Conservation (phyloP, 2,888 invertebrate species). For the Coelopa pilipes region DNA sequence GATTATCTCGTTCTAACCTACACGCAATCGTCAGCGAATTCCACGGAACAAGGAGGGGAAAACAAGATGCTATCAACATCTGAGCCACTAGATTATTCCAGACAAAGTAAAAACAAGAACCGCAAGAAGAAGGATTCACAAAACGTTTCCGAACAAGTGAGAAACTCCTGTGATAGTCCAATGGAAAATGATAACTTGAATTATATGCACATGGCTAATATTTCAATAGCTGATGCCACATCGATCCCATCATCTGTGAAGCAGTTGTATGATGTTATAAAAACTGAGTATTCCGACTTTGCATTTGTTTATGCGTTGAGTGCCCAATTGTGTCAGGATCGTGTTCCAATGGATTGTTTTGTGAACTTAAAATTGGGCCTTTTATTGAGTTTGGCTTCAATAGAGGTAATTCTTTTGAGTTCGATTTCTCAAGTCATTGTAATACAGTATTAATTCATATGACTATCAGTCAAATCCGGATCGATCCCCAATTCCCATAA, state of each 20-base stretch:
- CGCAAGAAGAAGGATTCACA: background rate
- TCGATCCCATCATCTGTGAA: constrained; percentile 52
- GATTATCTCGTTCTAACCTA: background rate
- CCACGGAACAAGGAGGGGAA: background rate
- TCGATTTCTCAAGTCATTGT: background rate
- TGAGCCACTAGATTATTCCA: constrained; percentile 20
- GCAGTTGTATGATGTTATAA: constrained; percentile 55
- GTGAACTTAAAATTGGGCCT: constrained; percentile 66
- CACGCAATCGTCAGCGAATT: background rate
- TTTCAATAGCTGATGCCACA: constrained; percentile 40
- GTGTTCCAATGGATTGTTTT: constrained; percentile 65
- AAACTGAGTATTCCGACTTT: constrained; percentile 61
- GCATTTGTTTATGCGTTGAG: constrained; percentile 65
- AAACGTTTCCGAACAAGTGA: too few species aligned
- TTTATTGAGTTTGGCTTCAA: constrained; percentile 65
- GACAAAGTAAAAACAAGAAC: background rate
- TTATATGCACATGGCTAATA: background rate
- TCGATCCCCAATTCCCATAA: constrained; percentile 58
- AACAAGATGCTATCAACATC: too few species aligned
- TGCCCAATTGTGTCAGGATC: constrained; percentile 62
- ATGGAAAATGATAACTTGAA: too few species aligned
- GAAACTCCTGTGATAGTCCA: too few species aligned
- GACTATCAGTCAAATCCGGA: constrained; percentile 48
- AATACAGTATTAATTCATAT: background rate
- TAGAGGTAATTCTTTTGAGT: constrained; percentile 56